A percentile compares a stretch with the other conserved stretches of the same genome.
Conservation (phyloP, 2,113 vertebrate genomes). For the Phaethornis superciliosus region DNA sequence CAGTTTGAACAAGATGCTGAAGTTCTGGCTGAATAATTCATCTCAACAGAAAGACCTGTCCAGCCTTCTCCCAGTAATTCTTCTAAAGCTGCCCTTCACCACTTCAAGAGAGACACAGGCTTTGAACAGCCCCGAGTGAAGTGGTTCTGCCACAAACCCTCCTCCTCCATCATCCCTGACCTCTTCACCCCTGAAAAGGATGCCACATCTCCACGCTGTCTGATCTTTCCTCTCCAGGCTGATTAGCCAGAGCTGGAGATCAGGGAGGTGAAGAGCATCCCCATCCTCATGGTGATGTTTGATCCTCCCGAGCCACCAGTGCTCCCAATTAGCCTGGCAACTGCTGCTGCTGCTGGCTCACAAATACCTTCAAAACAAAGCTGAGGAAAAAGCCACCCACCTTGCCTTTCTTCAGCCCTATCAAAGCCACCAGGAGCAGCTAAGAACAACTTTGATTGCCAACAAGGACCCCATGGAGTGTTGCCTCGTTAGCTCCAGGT, state of each 20-base stretch:
- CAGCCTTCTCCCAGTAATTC: neutral
- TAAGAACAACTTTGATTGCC: neutral
- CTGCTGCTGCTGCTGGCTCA: neutral
- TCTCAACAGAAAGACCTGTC: neutral
- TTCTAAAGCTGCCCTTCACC: neutral
- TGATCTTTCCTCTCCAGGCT: neutral
- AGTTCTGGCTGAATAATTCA: neutral
- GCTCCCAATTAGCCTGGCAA: constrained; percentile 50
- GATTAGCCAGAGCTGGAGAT: constrained; percentile 2
- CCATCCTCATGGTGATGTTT: neutral
- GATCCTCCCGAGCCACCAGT: rapidly evolving
- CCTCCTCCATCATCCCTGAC: constrained; percentile 38
- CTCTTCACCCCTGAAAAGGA: neutral
- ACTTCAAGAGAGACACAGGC: neutral
- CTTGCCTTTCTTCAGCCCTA: constrained; percentile 18
- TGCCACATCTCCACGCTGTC: neutral
- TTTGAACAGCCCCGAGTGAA: constrained; percentile 17
- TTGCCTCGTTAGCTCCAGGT: neutral
- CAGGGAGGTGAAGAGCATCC: neutral
- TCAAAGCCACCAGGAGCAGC: constrained; percentile 19
- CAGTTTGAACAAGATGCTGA: neutral
- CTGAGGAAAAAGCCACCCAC: neutral
- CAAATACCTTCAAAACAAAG: neutral
- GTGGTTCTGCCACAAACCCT: neutral
- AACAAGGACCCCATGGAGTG: neutral